Base-by-base conservation (phyloP, 2,888 invertebrate genomes). In the Lamellibrachia satsuma region DNA sequence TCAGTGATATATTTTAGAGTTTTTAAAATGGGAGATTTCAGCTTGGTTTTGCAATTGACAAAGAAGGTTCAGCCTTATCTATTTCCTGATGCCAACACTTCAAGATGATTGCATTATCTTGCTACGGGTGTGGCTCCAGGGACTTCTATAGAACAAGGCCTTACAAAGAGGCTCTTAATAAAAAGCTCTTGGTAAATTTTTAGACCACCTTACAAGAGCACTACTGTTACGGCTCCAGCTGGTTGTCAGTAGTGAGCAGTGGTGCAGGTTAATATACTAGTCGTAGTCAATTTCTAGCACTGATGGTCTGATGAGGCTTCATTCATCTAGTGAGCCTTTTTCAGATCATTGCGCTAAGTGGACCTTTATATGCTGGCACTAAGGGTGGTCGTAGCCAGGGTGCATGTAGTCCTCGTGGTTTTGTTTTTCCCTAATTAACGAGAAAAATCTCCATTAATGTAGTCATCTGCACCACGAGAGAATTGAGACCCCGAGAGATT, bases 241-340 rank as follows among this genome's bases (percentile, higher is more conserved):
- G 15, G 75, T 11, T 75, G 75, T 15, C 3, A 75, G 22, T 75
- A 22, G 6, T 75, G 15, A 75, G 22, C 75, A 75, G n/a, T 22
- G 22, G 15, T 22, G 22, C 22, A 6, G 75, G 75, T 75, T 75
- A 75, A 15, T 6, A 15, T 22, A 9, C 55, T 55, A 55, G 55
- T 55, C 9, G 22, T 22, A 22, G 22, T 75, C 4, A 75, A 75
- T 15, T 75, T 22, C 3, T 6, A n/a, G 75, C 22, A 75, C 75
- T 75, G 75, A 75, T 75, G 75, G 75, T 75, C 75, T 75, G 15
- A 75, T 75, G 75, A 75, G 75, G 22, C 75, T n/a, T 75, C 75
- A 22, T 75, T 75, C 15, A 75, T 22, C 75, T 75, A 75, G n/a
- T 75, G 15, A 75, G 75, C 22, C 75, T 75, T 75, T 75, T 75